Conservation (phyloP, 2,113 vertebrate genomes). For the Mesembrinibis cayennensis region DNA sequence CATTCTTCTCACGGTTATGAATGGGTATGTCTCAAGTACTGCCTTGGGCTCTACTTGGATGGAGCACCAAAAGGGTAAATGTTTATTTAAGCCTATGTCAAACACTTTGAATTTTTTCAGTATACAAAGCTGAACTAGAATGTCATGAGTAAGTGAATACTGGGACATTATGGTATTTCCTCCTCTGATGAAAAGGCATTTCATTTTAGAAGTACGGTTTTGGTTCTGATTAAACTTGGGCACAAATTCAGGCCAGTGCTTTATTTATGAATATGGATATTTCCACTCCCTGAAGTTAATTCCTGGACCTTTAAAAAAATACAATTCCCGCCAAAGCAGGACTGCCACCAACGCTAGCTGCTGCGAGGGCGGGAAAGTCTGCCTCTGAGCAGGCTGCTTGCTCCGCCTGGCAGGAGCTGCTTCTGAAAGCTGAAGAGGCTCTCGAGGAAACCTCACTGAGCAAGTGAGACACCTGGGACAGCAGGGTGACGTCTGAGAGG, state of each 20-base stretch:
- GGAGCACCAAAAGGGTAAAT: constrained; percentile 30
- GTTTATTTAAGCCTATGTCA: constrained; percentile 51
- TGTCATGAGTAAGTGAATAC: constrained; percentile 48
- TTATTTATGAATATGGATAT: background rate
- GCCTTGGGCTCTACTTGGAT: constrained; percentile 23
- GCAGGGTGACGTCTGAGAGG: background rate
- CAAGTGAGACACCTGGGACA: rapidly evolving
- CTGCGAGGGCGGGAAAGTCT: background rate
- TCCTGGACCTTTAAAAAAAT: background rate
- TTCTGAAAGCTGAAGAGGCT: background rate
- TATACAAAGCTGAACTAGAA: constrained; percentile 36
- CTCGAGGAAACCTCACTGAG: background rate
- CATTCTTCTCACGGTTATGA: constrained; percentile 41
- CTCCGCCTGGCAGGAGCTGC: background rate
- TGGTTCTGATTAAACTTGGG: constrained; percentile 49
- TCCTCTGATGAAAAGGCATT: constrained; percentile 29
- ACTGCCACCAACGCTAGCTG: background rate
- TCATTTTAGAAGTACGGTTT: background rate
- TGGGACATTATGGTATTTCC: constrained; percentile 46
- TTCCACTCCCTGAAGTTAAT: background rate
- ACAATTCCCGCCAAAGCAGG: background rate
- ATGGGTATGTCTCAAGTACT: constrained; percentile 26
- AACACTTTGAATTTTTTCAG: constrained; percentile 46
- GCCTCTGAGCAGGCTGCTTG: background rate
- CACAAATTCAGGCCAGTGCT: constrained; percentile 11